These are phyloP conservation scores for Trachelipus rathkii DNA, from an alignment of 1,140 invertebrate species.

Conservation along the genomic window DNA sequence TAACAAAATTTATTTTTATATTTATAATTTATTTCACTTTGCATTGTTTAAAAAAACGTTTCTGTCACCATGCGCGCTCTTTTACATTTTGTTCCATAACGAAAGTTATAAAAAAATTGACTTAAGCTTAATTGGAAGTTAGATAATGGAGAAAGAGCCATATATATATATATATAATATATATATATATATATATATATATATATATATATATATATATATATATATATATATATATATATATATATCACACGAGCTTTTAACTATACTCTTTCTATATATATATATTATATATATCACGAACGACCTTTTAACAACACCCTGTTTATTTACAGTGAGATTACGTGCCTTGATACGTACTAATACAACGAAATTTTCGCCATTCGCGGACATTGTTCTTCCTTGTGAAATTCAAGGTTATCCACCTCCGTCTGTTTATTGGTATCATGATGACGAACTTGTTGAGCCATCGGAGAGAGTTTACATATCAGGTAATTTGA, in stretches of 20 bases:
- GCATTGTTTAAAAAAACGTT: too few species aligned
- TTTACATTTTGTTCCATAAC: too few species aligned
- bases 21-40: too few species aligned
- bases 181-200: too few species aligned
- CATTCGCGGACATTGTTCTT: not conserved
- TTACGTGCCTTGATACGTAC: constrained; percentile 22
- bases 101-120: too few species aligned
- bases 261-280: not conserved
- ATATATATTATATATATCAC: constrained; percentile 5
- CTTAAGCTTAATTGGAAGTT: too few species aligned
- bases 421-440: constrained; percentile 14
- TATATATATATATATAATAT: too few species aligned
- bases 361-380: constrained; percentile 12
- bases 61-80: too few species aligned
- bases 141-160: too few species aligned
- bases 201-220: too few species aligned
- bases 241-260: not conserved
- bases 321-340: not conserved
- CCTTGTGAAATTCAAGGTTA: constrained; percentile 21
- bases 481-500: not conserved
- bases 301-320: not conserved
- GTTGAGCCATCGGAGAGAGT: constrained; percentile 4
- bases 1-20: too few species aligned
- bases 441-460: not conserved
- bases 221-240: constrained; percentile 12